Evolutionary conservation across 2,797 vertebrate species (phyloP).

Genomic region (Chanos chanos): DNA sequence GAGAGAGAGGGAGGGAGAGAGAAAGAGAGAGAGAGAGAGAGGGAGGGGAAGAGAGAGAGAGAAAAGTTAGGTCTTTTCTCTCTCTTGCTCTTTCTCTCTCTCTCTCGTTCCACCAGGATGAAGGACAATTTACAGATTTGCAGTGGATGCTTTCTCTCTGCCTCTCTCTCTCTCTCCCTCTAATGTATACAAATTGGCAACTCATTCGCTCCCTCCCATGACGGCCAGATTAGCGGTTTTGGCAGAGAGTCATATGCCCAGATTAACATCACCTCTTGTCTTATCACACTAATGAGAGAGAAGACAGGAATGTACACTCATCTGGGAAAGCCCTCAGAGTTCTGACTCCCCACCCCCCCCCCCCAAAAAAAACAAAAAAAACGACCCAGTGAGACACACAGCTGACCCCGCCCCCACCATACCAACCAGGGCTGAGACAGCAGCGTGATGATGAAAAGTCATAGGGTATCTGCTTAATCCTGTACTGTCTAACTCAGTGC

Average conservation of each 20-base stretch:
- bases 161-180: neutral
- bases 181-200: too few relatives aligned
- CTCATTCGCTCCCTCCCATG: neutral
- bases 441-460: too few relatives aligned
- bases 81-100: conserved; percentile 26
- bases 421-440: too few relatives aligned
- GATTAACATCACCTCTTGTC: conserved; percentile 32
- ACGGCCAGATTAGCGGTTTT: too few relatives aligned
- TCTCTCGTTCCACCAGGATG: conserved; percentile 40
- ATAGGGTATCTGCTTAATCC: neutral
- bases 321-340: neutral
- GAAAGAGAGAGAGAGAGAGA: too few relatives aligned
- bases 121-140: conserved; percentile 59
- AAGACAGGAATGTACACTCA: neutral
- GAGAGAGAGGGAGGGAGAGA: neutral
- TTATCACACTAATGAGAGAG: conserved; percentile 29
- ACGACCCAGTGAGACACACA: too few relatives aligned
- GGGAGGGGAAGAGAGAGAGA: neutral
- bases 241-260: conserved; percentile 23
- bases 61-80: too few relatives aligned
- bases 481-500: neutral
- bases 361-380: neutral
- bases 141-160: conserved; percentile 43
- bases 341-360: neutral
- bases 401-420: too few relatives aligned